Evolutionary conservation across 2,113 vertebrate species (phyloP), one percentile per base, ranked within the genome.

Genomic region (Lucifuga dentata): DNA sequence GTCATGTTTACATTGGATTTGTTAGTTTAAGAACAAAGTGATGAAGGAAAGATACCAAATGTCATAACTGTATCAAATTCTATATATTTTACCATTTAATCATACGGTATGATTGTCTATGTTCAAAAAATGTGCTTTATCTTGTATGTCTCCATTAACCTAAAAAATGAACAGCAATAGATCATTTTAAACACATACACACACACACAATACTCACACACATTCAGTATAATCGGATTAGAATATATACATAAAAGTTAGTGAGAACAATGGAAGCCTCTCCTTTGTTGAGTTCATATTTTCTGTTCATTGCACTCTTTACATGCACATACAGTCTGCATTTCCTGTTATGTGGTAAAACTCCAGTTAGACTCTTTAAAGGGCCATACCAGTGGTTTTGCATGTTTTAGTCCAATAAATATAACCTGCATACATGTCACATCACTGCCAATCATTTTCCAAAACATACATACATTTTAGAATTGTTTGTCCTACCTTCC

Each of bases 1-100:
- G 83, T 77, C 75, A 87, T 85, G 89, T 90, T 91, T 90, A 90
- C 90, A 89, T 88, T 51, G 51, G 80, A 67, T 78, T 10, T 52
- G 56, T 84, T 29, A 33, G 39, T 65, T 45, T 43, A 21, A 75
- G 71, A 57, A 74, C 69, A 57, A 64, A 67, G 59, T 69, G 68
- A 36, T 61, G 38, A 46, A 65, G 63, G 76, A 64, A 69, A 87
- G 21, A 76, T 63, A 73, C 84, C 84, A 90, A 84, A 84, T 83
- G 76, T 87, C 67, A 78, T 60, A 68, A 85, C 77, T 77, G 66
- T 80, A 63, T 78, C 21, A 56, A 78, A 76, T 72, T 56, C 32
- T 64, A 39, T 71, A 55, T 78, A 80, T 84, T 84, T 81, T 53
- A 67, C 46, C 73, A 59, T 78, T 78, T 73, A 19, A 64, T 73